Conservation (phyloP, 2,888 invertebrate species). For the Cancer borealis region DNA sequence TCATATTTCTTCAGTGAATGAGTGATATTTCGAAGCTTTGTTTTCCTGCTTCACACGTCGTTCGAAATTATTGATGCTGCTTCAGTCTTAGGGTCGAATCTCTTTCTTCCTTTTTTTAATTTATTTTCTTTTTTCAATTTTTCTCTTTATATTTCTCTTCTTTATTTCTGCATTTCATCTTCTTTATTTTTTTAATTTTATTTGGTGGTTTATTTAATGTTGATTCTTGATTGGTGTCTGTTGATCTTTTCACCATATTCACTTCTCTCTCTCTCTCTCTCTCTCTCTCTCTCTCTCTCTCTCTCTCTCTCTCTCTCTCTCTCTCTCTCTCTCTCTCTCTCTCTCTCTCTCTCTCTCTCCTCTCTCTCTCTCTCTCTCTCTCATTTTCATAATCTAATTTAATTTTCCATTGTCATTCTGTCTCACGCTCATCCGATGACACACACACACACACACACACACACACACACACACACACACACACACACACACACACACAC, state of each 20-base stretch:
- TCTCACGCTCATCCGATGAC: not conserved
- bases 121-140: not conserved
- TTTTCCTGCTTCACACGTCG: not conserved
- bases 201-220: not conserved
- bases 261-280: not conserved
- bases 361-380: not conserved
- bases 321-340: too few species aligned
- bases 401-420: not conserved
- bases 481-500: too few species aligned
- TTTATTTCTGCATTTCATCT: constrained; percentile 14
- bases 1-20: not conserved
- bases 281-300: not conserved
- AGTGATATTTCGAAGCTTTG: constrained; percentile 7
- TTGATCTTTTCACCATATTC: not conserved
- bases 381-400: not conserved
- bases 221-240: not conserved
- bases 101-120: not conserved
- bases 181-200: not conserved
- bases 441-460: constrained; percentile 32
- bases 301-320: too few species aligned
- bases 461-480: constrained; percentile 6
- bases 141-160: not conserved
- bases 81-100: not conserved
- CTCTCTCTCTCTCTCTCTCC: too few species aligned
- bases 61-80: not conserved